Conservation (phyloP, 2,113 vertebrate genomes). For the Choloepus hoffmanni region DNA sequence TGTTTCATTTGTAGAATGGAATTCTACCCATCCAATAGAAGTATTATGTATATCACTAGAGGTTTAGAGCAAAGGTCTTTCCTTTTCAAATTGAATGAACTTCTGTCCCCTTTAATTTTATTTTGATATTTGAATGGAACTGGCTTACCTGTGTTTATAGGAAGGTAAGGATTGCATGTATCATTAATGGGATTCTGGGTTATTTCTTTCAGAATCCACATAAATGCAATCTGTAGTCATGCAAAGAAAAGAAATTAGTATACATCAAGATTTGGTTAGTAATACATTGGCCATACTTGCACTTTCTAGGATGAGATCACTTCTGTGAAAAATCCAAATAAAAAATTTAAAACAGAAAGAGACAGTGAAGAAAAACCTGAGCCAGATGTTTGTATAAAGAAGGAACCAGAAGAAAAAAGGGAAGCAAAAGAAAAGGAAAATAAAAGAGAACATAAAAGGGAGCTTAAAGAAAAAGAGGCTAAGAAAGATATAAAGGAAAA, state of each 20-base stretch:
- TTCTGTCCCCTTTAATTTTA: slow-evolving; percentile 60
- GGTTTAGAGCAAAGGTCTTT: slow-evolving; percentile 28
- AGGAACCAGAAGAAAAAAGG: slow-evolving; percentile 91
- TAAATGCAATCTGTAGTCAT: slow-evolving; percentile 46
- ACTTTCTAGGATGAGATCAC: slow-evolving; percentile 89
- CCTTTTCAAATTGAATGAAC: slow-evolving; percentile 58
- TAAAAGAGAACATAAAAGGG: slow-evolving; percentile 90
- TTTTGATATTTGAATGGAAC: slow-evolving; percentile 44
- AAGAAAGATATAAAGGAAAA: slow-evolving; percentile 89
- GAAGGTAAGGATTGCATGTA: slow-evolving; percentile 52
- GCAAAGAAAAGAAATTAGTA: slow-evolving; percentile 54
- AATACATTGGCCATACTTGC: slow-evolving; percentile 82
- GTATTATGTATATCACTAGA: neutral
- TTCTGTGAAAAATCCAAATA: slow-evolving; percentile 89
- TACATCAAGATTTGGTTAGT: slow-evolving; percentile 74
- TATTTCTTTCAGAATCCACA: slow-evolving; percentile 60
- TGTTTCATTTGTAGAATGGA: slow-evolving; percentile 6
- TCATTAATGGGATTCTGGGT: slow-evolving; percentile 41
- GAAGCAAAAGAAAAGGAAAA: slow-evolving; percentile 89
- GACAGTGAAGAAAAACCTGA: slow-evolving; percentile 88
- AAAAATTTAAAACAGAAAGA: slow-evolving; percentile 90
- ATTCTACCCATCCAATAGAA: neutral
- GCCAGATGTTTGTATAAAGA: slow-evolving; percentile 88
- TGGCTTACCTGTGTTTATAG: slow-evolving; percentile 48
- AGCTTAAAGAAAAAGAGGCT: slow-evolving; percentile 91